Evolutionary conservation across 2,113 vertebrate species (phyloP), one percentile per base, ranked within the genome.

Genomic region (Penelope pileata): DNA sequence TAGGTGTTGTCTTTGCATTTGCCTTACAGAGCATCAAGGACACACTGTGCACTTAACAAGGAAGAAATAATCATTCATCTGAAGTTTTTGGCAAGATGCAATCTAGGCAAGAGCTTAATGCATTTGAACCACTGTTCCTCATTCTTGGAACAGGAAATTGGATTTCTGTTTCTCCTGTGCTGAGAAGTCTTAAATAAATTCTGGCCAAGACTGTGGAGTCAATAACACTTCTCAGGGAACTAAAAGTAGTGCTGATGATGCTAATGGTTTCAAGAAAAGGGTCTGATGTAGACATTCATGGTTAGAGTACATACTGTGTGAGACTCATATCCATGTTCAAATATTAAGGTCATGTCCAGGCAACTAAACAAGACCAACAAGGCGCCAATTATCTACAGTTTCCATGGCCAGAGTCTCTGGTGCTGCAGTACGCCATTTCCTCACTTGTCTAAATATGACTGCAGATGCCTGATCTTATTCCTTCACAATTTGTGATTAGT

Each of bases 61-160:
- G 64, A 91, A 77, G 79, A 86, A 90, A 90, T 81, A 80, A 91
- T 73, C 86, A 94, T 95, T 91, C 85, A 93, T 94, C 72, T 93
- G 42, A 59, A 74, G 19, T 53, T 93, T 91, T 70, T 90, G 68
- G 90, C 86, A 86, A 88, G 90, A 67, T 34, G 48, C 26, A 88
- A 51, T 74, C 50, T 88, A 77, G 42, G 50, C 42, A 88, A 91
- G 54, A 88, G 54, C 38, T 94, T 94, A 96, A 96, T 94, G 88
- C 79, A 29, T 94, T 94, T 95, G 70, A 95, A 96, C 75, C 75
- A 58, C 72, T 88, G 83, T 40, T 95, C 38, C 11, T 60, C 42
- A 38, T 86, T 80, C 72, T 91, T 80, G 72, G 68, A 95, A 95
- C 59, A 93, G 88, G 95, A 94, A 96, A 95, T 83, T 90, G 42